Evolutionary conservation across 2,113 vertebrate species (phyloP), one percentile per base, ranked within the genome.

Genomic region (Triplophysa tibetana): DNA sequence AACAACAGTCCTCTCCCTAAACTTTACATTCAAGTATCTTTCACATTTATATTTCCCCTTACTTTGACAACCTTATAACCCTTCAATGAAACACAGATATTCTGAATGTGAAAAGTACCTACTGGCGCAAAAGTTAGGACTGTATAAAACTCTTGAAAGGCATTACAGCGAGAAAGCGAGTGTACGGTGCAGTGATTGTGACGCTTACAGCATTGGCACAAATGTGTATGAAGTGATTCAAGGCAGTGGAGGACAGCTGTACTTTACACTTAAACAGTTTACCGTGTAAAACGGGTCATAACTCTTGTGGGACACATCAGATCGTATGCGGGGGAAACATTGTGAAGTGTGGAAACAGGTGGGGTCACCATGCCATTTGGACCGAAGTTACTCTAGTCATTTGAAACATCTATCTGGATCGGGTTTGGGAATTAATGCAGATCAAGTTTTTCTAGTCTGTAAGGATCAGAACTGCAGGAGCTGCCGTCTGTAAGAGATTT

Each of bases 251-350:
- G 79, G 19, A 85, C 88, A 90, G 86, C 90, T 88, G 89, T 88
- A 85, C 85, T 79, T 87, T 86, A 89, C 86, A 90, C 85, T 88
- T 84, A 77, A 89, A 91, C 85, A 87, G 78, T 87, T 85, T 79
- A 75, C 52, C 3, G 17, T 81, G 85, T 87, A 77, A 82, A 68
- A 61, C 86, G 75, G 81, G 21, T 54, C 82, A 33, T 74, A 17
- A 64, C 86, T 62, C 75, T 85, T 38, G 14, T 54, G 75, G 54
- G 8, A 60, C 65, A 64, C 68, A 48, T 29, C 23, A 9, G 17
- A 21, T 68, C 62, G 68, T 45, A 52, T 65, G 52, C 48, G 62
- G 67, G 66, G 66, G 70, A 66, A n/a, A 33, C 48, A 62, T 29
- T 3, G 26, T 29, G 26, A 29, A 29, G 26, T 29, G 75, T 54